Evolutionary conservation across 2,888 invertebrate species (phyloP).

Genomic region (Tenthredo distinguenda): DNA sequence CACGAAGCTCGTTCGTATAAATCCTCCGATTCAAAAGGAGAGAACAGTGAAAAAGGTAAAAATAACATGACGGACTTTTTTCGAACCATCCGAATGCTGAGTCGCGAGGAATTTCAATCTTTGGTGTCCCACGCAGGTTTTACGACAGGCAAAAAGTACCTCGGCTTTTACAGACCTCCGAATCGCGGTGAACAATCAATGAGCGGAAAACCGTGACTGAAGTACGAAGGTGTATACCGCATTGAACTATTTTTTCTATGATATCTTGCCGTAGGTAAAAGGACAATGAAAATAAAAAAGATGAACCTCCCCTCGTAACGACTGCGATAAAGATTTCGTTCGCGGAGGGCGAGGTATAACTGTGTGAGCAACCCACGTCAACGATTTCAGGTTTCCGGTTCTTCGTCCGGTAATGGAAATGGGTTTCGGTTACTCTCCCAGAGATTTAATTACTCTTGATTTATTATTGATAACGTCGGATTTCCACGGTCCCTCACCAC

Average conservation of each 20-base stretch:
- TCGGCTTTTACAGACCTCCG: neutral
- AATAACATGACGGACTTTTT: neutral
- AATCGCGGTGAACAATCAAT: neutral
- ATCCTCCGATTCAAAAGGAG: slow-evolving; percentile 1
- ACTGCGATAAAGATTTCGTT: neutral
- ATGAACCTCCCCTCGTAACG: slow-evolving; percentile 4
- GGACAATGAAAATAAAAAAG: neutral
- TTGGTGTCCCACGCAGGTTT: neutral
- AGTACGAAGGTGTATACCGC: neutral
- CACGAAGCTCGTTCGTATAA: neutral
- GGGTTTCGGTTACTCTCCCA: neutral
- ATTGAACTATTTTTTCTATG: neutral
- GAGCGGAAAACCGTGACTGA: neutral
- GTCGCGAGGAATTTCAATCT: slow-evolving; percentile 22
- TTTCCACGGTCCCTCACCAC: neutral
- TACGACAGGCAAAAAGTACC: neutral
- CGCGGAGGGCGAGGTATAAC: neutral
- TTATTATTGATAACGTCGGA: slow-evolving; percentile 39
- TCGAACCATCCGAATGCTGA: neutral
- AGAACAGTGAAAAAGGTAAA: neutral
- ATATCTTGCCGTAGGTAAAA: neutral
- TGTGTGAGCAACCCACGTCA: neutral
- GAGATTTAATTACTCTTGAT: slow-evolving; percentile 40
- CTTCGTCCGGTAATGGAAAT: slow-evolving; percentile 18
- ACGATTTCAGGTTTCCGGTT: slow-evolving; percentile 9